Conservation (phyloP, 2,797 vertebrate genomes). For the Enoplosus armatus region DNA sequence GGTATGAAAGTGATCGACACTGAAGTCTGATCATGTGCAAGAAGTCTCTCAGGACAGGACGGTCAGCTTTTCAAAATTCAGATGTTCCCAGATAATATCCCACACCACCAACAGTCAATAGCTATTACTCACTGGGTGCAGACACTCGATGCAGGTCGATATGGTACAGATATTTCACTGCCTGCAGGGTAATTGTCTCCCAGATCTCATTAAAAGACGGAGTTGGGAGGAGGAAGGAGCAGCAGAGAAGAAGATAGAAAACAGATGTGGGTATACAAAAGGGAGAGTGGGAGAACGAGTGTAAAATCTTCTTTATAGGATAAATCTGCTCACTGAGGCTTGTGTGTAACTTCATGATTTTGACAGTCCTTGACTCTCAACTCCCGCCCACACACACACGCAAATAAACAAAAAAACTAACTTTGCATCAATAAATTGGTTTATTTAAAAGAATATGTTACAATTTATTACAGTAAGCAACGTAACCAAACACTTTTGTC, state of each 20-base stretch:
- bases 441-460: conserved; percentile 99
- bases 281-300: neutral
- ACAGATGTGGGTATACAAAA: conserved; percentile 33
- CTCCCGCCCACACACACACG: neutral
- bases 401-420: neutral
- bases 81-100: conserved; percentile 48
- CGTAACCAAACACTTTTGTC: conserved; percentile 86
- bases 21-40: neutral
- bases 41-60: conserved; percentile 5
- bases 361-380: neutral
- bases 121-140: conserved; percentile 70
- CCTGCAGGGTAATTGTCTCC: conserved; percentile 74
- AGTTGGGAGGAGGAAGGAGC: neutral
- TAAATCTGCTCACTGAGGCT: conserved; percentile 7
- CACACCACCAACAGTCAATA: conserved; percentile 67
- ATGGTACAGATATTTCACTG: conserved; percentile 44
- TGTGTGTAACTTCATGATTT: conserved; percentile 8
- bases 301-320: conserved; percentile 33
- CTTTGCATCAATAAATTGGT: conserved; percentile 93
- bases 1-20: conserved; percentile 1
- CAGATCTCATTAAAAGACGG: conserved; percentile 74
- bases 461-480: conserved; percentile 96
- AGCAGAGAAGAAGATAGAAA: conserved; percentile 23
- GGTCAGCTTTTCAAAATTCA: conserved; percentile 46
- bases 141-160: conserved; percentile 65